These are phyloP conservation scores for Tribolium madens DNA, from an alignment of 1,140 invertebrate genomes.

Conservation along the genomic window DNA sequence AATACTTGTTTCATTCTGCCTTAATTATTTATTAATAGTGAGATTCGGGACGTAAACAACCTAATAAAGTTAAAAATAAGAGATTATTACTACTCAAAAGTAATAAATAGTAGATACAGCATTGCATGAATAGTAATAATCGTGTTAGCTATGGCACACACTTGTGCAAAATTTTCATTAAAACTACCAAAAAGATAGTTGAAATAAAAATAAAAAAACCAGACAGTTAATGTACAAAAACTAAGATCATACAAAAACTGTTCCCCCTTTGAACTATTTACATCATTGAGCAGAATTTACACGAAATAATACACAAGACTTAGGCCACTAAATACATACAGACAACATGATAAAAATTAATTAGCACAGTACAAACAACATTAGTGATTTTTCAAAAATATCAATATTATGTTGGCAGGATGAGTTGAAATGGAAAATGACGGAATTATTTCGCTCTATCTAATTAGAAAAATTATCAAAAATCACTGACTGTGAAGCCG, in stretches of 20 bases:
- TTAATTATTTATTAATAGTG: neutral
- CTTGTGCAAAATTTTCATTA: constrained; percentile 8
- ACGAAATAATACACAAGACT: constrained; percentile 48
- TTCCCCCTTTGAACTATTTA: constrained; percentile 46
- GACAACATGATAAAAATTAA: constrained; percentile 32
- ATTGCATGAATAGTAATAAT: constrained; percentile 2
- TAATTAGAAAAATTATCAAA: constrained; percentile 20
- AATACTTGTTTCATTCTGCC: constrained; percentile 1
- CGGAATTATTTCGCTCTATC: constrained; percentile 46
- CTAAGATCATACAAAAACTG: constrained; percentile 49
- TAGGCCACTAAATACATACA: constrained; percentile 32
- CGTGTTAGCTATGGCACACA: neutral
- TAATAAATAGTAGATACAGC: neutral
- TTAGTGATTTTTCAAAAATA: constrained; percentile 44
- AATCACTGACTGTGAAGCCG: constrained; percentile 70
- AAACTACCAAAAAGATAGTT: constrained; percentile 42
- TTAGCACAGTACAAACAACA: constrained; percentile 45
- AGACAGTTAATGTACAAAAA: constrained; percentile 50
- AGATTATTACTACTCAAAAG: neutral
- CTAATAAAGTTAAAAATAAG: neutral
- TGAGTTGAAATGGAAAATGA: constrained; percentile 46
- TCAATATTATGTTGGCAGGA: constrained; percentile 49
- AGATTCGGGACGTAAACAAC: constrained; percentile 2
- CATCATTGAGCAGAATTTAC: constrained; percentile 51
- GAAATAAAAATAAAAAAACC: constrained; percentile 48